Evolutionary conservation across 2,113 vertebrate genomes (phyloP), one percentile per base, ranked within the genome.

Genomic region (Anhinga rufa): DNA sequence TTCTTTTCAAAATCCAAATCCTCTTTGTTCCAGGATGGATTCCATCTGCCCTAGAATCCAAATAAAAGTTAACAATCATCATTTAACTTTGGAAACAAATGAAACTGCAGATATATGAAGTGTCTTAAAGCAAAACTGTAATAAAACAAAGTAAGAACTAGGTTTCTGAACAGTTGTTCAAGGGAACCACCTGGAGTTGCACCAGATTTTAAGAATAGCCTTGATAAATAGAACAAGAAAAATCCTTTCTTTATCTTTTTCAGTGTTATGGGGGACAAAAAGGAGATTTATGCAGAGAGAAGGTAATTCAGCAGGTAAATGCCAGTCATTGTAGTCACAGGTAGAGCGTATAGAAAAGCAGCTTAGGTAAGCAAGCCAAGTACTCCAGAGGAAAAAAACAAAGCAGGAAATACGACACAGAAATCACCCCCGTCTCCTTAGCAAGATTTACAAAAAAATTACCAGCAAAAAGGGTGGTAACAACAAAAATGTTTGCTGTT

Each of bases 1-100:
- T 91, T 90, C 42, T 95, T 88, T 96, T 86, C 36, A 79, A 86
- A 87, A 89, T 92, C 14, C 51, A 96, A 80, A 91, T 61, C 38
- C 57, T 69, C 42, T 83, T 97, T 89, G 74, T 10, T 88, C 31
- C 40, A 69, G 88, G 32, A 92, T 86, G 87, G 57, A 86, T 75
- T 93, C 52, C 14, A 87, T 82, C 62, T 91, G n/a, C 49, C 46
- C 25, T 95, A 44, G 16, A 81, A 83, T 77, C 44, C 70, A 92
- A 79, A 88, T 86, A 86, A 62, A 94, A 60, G 13, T 65, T 86
- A 72, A 76, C 21, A 86, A 25, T 66, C 42, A 60, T 31, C 20
- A 95, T 94, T 95, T 92, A 83, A 93, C 57, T 84, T 74, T 72
- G 34, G 26, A 54, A 90, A 74, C 34, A 4, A 93, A 61, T 34